Evolutionary conservation across 2,113 vertebrate species (phyloP).

Genomic region (Columba janthina): DNA sequence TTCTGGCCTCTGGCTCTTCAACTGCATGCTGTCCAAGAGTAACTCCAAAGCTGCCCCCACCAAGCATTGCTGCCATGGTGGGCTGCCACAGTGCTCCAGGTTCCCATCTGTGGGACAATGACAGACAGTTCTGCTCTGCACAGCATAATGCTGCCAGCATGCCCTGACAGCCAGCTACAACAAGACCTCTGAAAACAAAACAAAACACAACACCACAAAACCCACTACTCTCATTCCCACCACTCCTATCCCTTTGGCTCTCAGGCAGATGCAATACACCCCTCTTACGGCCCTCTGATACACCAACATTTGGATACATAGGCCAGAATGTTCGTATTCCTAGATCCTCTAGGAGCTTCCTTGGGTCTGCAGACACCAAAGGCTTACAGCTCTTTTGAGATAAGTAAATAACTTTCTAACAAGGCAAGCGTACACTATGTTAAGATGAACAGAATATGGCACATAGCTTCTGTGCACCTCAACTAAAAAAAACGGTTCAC

Average conservation of each 20-base stretch:
- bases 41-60: fast-evolving
- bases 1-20: neutral
- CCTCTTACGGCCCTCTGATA: neutral
- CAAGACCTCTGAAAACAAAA: neutral
- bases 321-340: neutral
- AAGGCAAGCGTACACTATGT: neutral
- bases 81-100: neutral
- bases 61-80: neutral
- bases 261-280: neutral
- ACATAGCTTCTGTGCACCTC: neutral
- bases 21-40: neutral
- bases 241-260: neutral
- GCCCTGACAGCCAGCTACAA: neutral
- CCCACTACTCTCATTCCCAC: neutral
- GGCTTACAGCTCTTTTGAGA: neutral
- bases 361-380: neutral
- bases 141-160: fast-evolving
- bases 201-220: no score
- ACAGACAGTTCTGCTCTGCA: neutral
- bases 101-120: fast-evolving
- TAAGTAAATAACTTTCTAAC: neutral
- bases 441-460: neutral
- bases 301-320: neutral
- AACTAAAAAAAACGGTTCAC: neutral
- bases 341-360: neutral